A percentile compares a stretch with the other conserved stretches of the same genome.
Conservation (phyloP, 2,797 vertebrate genomes). For the Oryzias dopingdopingensis region DNA sequence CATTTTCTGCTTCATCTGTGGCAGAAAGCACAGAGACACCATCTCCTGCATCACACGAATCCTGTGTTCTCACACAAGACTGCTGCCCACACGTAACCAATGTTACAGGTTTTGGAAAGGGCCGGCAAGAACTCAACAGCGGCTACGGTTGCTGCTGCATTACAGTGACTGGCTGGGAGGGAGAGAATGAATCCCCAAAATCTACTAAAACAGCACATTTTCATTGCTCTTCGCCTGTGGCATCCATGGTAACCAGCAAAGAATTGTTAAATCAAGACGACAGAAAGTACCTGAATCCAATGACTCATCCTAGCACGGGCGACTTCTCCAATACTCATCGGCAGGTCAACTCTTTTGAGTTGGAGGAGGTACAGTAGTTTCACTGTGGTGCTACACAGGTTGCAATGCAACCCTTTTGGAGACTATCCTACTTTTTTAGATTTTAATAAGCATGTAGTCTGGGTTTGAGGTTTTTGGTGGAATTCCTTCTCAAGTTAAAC, state of each 20-base stretch:
- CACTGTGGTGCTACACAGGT: neutral
- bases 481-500: no score
- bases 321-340: constrained; percentile 33
- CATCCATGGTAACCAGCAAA: constrained; percentile 2
- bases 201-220: constrained; percentile 26
- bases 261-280: constrained; percentile 13
- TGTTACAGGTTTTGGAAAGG: neutral
- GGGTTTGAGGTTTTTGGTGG: no score
- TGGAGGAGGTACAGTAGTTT: constrained; percentile 76
- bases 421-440: no score
- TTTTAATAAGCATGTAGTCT: no score
- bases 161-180: constrained; percentile 70
- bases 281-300: constrained; percentile 53
- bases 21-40: constrained; percentile 13
- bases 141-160: constrained; percentile 52
- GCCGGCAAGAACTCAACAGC: neutral
- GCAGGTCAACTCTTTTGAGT: constrained; percentile 75
- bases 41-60: constrained; percentile 2
- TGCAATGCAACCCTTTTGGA: neutral
- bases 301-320: constrained; percentile 19
- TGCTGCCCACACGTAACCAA: neutral
- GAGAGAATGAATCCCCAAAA: constrained; percentile 19
- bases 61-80: neutral
- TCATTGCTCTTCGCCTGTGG: constrained; percentile 7
- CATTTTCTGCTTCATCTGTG: constrained; percentile 10